These are phyloP conservation scores for Eudiplozoon nipponicum DNA, from an alignment of 2,888 invertebrate genomes.

Conservation along the genomic window DNA sequence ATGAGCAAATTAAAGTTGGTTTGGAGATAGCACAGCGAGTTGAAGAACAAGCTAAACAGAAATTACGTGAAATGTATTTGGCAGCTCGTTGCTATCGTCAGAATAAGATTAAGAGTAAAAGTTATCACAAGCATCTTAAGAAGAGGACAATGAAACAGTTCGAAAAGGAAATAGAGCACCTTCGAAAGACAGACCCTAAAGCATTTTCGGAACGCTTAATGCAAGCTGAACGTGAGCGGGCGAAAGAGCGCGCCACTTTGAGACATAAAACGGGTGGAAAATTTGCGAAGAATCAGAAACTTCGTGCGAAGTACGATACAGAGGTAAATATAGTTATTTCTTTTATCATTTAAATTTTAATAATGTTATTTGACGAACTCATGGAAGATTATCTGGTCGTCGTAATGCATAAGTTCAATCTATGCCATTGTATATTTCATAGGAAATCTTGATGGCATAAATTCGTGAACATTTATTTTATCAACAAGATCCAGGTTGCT, in stretches of 20 bases:
- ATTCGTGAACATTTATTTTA: too few relatives aligned
- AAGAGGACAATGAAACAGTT: conserved; percentile 6
- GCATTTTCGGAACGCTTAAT: conserved; percentile 4
- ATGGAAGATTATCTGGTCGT: too few relatives aligned
- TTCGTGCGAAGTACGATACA: conserved; percentile 7
- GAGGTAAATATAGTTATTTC: too few relatives aligned
- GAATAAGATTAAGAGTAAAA: conserved; percentile 5
- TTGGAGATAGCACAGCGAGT: background rate
- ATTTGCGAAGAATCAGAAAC: conserved; percentile 9
- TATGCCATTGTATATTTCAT: too few relatives aligned
- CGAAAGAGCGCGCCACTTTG: conserved; percentile 5
- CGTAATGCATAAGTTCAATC: too few relatives aligned
- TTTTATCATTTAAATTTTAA: too few relatives aligned
- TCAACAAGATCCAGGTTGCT: too few relatives aligned
- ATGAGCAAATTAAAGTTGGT: background rate
- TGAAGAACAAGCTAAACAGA: background rate
- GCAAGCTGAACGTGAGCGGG: conserved; percentile 1
- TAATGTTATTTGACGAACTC: too few relatives aligned
- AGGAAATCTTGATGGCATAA: too few relatives aligned
- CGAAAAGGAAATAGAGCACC: conserved; percentile 6
- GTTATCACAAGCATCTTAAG: conserved; percentile 5
- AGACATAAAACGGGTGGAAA: conserved; percentile 5
- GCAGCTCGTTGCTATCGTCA: background rate
- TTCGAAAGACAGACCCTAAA: conserved; percentile 4
- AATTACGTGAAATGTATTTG: conserved; percentile 4